phyloP scores from a whole-genome alignment of 2,797 vertebrate species.

The Syngnathus acus region DNA sequence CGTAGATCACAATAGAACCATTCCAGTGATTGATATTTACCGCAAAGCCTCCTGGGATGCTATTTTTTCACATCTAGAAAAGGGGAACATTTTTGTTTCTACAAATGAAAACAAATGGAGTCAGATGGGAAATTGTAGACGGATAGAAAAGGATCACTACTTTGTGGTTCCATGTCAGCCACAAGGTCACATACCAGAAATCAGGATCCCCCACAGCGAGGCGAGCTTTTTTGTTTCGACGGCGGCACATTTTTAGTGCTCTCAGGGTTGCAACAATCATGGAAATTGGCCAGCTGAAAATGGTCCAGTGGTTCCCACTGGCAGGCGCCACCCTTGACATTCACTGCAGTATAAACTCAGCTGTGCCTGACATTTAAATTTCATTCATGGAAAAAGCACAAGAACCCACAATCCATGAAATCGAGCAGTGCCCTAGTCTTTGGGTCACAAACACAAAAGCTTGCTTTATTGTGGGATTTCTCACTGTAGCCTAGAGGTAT shows the following conservation, averaged over 20 bases:
- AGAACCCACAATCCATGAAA: conserved; percentile 26
- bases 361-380: conserved; percentile 11
- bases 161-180: conserved; percentile 60
- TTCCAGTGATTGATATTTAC: conserved; percentile 64
- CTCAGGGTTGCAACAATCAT: conserved; percentile 38
- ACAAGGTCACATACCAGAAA: conserved; percentile 64
- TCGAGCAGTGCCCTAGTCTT: conserved; percentile 26
- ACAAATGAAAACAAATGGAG: conserved; percentile 64
- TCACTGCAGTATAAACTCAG: conserved; percentile 19
- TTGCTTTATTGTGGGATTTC: conserved; percentile 40
- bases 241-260: conserved; percentile 41
- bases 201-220: conserved; percentile 54
- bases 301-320: conserved; percentile 26
- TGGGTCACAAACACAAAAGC: conserved; percentile 44
- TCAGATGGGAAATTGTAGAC: conserved; percentile 58
- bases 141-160: conserved; percentile 55
- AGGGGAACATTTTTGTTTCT: conserved; percentile 61
- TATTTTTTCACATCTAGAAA: conserved; percentile 63
- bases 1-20: conserved; percentile 51
- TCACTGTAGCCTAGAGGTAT: conserved; percentile 56
- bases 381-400: conserved; percentile 15
- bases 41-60: conserved; percentile 54
- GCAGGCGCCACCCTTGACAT: conserved; percentile 19
- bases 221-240: conserved; percentile 36
- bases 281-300: conserved; percentile 43